Evolutionary conservation across 2,113 vertebrate species (phyloP), one percentile per base, ranked within the genome.

Genomic region (Triplophysa tibetana): DNA sequence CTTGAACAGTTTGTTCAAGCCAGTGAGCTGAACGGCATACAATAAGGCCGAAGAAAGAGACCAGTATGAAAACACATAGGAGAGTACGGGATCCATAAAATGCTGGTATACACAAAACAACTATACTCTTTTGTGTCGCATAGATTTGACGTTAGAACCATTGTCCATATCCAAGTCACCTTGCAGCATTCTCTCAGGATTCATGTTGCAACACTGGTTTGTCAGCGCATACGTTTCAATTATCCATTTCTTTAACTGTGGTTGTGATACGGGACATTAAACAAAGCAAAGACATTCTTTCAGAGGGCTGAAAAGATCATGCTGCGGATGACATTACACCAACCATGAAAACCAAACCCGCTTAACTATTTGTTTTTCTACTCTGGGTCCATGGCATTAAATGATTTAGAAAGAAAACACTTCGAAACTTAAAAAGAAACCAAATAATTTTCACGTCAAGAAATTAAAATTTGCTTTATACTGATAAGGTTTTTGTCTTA

Each of bases 181-280:
- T 52, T 4, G 50, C 41, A 23, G 81, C 62, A 74, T 68, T 79
- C 54, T 38, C 21, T 5, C 19, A 17, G 38, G 11, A 52, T 68
- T 41, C 24, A 29, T 3, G 43, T 50, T 70, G 58, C 67, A 67
- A 26, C 64, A 79, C 80, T 69, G 72, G 79, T 81, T 78, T 33
- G 23, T 19, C 79, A 17, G 41, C 79, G 62, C 2, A 10, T 70
- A 29, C 14, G 19, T 8, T 68, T 64, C 33, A 21, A 60, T 54
- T 24, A 26, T 45, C 6, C 62, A 45, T 75, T 54, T 62, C 26
- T 70, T n/a, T 50, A 29, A 11, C 50, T 29, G 16, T 33, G 9
- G 48, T 70, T 52, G 54, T 9, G n/a, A 58, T 58, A 8, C 8
- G 29, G 16, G 45, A 52, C 50, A 70, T 38, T 13, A 33, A 56